These are phyloP conservation scores for Ahaetulla prasina DNA, from an alignment of 2,113 vertebrate species.

Conservation along the genomic window DNA sequence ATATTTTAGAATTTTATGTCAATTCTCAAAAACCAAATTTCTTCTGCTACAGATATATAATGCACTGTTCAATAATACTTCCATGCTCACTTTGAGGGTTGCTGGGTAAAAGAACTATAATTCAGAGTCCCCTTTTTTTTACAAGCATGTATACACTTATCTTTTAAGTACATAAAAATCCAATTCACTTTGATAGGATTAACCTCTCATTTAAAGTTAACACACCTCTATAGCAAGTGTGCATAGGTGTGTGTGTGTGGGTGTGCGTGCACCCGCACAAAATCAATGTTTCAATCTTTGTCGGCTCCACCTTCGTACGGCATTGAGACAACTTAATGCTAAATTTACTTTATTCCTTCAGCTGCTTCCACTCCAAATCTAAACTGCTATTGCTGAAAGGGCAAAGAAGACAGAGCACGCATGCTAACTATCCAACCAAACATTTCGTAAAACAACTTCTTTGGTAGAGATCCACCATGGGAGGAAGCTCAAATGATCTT, in stretches of 20 bases:
- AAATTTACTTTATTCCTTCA: neutral
- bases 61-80: neutral
- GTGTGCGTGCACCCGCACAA: neutral
- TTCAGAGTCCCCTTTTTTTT: neutral
- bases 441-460: constrained; percentile 34
- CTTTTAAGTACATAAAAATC: constrained; percentile 17
- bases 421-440: constrained; percentile 15
- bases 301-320: neutral
- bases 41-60: neutral
- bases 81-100: neutral
- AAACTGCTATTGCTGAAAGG: constrained; percentile 19
- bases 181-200: constrained; percentile 4
- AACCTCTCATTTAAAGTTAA: neutral
- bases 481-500: constrained; percentile 20
- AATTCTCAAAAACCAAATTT: neutral
- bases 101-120: neutral
- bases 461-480: constrained; percentile 24
- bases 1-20: too few species aligned
- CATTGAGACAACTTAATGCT: neutral
- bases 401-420: neutral
- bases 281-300: constrained; percentile 8
- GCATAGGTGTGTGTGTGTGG: too few species aligned
- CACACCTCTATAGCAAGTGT: neutral
- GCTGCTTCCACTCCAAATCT: neutral
- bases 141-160: neutral